phyloP scores from a whole-genome alignment of 2,113 vertebrate species.

The Thunnus maccoyii region DNA sequence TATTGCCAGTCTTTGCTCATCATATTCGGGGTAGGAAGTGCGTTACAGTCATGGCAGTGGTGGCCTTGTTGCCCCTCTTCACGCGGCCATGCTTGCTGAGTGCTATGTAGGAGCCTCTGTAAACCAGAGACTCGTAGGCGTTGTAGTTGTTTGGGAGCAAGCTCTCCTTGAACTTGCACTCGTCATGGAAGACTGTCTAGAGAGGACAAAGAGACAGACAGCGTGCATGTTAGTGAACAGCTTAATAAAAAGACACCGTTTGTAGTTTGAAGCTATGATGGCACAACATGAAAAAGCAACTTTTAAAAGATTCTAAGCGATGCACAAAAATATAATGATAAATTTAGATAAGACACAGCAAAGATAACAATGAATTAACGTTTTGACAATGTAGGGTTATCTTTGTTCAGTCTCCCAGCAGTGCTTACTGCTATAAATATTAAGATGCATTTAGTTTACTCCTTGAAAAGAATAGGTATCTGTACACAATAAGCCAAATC shows the following conservation, averaged over 20 bases:
- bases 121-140: slow-evolving; percentile 90
- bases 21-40: slow-evolving; percentile 97
- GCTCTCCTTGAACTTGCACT: slow-evolving; percentile 96
- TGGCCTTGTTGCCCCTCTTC: slow-evolving; percentile 93
- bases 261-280: background rate
- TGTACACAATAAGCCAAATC: background rate
- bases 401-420: slow-evolving; percentile 6
- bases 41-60: slow-evolving; percentile 94
- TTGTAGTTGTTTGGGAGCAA: slow-evolving; percentile 97
- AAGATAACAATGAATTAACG: background rate
- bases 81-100: slow-evolving; percentile 94
- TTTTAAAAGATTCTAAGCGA: slow-evolving; percentile 13
- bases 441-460: background rate
- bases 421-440: background rate
- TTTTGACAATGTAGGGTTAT: background rate
- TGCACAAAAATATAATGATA: slow-evolving; percentile 16
- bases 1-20: slow-evolving; percentile 84
- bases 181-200: slow-evolving; percentile 93
- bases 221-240: background rate
- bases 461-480: background rate
- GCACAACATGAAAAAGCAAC: background rate
- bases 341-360: slow-evolving; percentile 37
- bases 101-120: slow-evolving; percentile 91
- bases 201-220: slow-evolving; percentile 56
- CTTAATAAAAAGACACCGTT: background rate